Percentiles rank a stretch among this genome's conserved stretches.
phyloP scores from a whole-genome alignment of 2,113 vertebrate genomes.

The Chloebia gouldiae region DNA sequence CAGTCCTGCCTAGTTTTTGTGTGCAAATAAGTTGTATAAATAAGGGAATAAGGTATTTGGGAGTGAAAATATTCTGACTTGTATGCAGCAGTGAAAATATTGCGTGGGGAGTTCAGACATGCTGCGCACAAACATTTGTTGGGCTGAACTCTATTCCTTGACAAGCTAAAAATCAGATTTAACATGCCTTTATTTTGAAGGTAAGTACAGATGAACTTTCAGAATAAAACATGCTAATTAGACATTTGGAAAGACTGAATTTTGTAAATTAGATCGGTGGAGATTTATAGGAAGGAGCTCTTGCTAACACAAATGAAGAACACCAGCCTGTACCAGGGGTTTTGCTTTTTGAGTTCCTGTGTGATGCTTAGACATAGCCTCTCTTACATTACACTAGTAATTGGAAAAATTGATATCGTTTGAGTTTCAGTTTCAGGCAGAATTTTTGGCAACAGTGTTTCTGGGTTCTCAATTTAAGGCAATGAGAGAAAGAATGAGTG shows the following conservation, averaged over 20 bases:
- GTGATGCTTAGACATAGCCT: neutral
- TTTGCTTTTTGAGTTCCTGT: neutral
- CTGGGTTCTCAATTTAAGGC: neutral
- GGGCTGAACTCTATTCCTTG: neutral
- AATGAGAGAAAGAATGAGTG: neutral
- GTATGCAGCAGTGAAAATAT: neutral
- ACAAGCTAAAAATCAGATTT: neutral
- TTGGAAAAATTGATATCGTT: neutral
- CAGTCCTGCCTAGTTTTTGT: neutral
- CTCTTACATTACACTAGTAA: neutral
- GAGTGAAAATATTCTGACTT: neutral
- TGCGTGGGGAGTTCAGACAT: neutral
- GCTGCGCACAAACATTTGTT: neutral
- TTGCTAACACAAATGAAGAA: neutral
- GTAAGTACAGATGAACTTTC: neutral
- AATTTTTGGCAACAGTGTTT: neutral
- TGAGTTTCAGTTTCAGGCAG: neutral
- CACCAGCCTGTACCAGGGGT: rapidly evolving
- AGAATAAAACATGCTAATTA: neutral
- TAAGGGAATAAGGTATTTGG: neutral
- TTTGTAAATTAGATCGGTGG: neutral
- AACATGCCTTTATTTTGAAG: neutral
- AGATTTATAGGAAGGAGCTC: neutral
- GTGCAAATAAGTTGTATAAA: neutral
- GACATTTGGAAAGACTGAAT: neutral